Conservation (phyloP, 2,888 invertebrate genomes). For the Platycheirus albimanus region DNA sequence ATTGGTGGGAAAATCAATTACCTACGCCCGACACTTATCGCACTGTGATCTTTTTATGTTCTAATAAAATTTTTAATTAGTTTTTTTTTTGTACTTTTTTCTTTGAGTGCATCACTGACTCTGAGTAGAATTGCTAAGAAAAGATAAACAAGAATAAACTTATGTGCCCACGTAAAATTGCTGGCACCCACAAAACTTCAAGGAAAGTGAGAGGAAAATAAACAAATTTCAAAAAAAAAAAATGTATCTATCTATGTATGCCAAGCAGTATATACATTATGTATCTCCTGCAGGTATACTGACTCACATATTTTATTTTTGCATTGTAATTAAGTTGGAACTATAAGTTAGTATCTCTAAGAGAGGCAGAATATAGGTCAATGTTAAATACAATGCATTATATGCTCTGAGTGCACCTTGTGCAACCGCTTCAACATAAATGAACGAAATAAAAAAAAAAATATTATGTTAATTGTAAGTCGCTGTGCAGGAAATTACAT, state of each 20-base stretch:
- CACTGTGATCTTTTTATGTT: slow-evolving; percentile 28
- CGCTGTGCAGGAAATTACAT: slow-evolving; percentile 42
- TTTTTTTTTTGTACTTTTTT: slow-evolving; percentile 36
- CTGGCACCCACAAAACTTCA: not conserved
- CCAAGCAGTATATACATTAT: not conserved
- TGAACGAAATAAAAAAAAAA: too few species aligned
- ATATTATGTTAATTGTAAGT: slow-evolving; percentile 24
- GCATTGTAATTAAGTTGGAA: slow-evolving; percentile 9
- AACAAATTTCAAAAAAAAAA: not conserved
- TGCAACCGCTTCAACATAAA: not conserved
- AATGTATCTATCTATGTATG: not conserved
- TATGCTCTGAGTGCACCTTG: not conserved
- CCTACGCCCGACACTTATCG: slow-evolving; percentile 30
- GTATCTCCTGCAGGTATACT: slow-evolving; percentile 38
- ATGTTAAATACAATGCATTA: slow-evolving; percentile 39
- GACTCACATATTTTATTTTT: not conserved
- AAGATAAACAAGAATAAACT: too few species aligned
- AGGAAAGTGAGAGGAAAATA: not conserved
- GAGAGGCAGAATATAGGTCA: slow-evolving; percentile 60
- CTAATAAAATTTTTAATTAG: slow-evolving; percentile 53
- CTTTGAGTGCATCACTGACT: slow-evolving; percentile 23
- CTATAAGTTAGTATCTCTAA: slow-evolving; percentile 1
- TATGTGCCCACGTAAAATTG: too few species aligned
- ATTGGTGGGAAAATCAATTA: slow-evolving; percentile 29
- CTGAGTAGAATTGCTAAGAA: slow-evolving; percentile 15